Evolutionary conservation across 2,113 vertebrate species (phyloP), one percentile per base, ranked within the genome.

Genomic region (Xenopus borealis): DNA sequence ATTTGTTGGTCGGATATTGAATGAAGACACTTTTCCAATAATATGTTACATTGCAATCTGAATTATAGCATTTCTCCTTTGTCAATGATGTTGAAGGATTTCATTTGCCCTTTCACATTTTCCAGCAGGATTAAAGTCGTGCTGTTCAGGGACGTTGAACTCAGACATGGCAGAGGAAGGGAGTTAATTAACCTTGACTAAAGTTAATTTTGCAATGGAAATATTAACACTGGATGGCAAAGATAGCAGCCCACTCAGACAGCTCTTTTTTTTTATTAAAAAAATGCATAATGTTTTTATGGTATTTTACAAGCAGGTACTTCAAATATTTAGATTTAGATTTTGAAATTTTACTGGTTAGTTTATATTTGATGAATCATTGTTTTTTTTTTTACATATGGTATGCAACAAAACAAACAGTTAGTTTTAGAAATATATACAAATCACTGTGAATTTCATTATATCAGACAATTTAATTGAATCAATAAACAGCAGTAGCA

Each of bases 111-210:
- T 84, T 70, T 78, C 82, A 7, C 2, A 72, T 71, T 78, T 74
- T 85, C 57, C 67, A 58, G 46, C 65, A 82, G 78, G 45, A 83
- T 82, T 83, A 80, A 80, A 82, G 52, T 75, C 66, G 12, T 74
- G 23, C 72, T 52, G 72, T 0, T 63, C 20, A 68, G 79, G 72
- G 23, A 19, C 27, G 57, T 44, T 23, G 74, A 61, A n/a, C 23
- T 46, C 59, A 61, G 81, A 65, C 9, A 2, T 23, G 30, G 7
- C 18, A 71, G 47, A 66, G 66, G 27, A 80, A 79, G 58, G 44
- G 69, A 75, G 33, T 78, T 74, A 79, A 64, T 85, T 82, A 80
- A 81, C 46, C 57, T 83, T 82, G 75, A 81, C 44, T 79, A 17
- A 82, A 82, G 78, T 80, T 64, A 53, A 23, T 82, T 74, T 80